Conservation (phyloP, 2,888 invertebrate genomes). For the Eupithecia subfuscata region DNA sequence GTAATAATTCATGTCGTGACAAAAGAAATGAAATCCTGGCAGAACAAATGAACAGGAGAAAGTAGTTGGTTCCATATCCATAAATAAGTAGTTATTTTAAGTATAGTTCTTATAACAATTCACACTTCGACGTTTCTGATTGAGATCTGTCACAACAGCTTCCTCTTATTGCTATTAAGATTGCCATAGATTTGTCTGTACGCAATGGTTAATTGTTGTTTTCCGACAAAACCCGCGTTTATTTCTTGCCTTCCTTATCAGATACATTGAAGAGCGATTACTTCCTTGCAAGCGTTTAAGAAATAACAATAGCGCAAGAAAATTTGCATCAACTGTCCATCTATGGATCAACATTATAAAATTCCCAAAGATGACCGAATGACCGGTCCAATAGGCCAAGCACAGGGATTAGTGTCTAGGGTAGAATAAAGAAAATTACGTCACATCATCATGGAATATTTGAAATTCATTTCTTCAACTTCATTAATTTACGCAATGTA, state of each 20-base stretch:
- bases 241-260: constrained; percentile 34
- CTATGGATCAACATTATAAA: not conserved
- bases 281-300: constrained; percentile 20
- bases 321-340: not conserved
- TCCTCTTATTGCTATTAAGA: not conserved
- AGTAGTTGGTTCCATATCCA: too few relatives aligned
- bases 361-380: too few relatives aligned
- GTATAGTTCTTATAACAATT: not conserved
- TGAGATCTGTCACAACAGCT: constrained; percentile 4
- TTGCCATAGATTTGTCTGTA: not conserved
- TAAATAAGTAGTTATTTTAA: too few relatives aligned
- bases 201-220: constrained; percentile 32
- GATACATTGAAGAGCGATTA: constrained; percentile 29
- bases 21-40: not conserved
- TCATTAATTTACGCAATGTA: too few relatives aligned
- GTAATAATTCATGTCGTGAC: not conserved
- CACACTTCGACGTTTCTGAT: not conserved
- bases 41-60: not conserved
- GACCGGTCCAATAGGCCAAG: too few relatives aligned
- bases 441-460: too few relatives aligned
- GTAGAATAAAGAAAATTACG: too few relatives aligned
- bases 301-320: constrained; percentile 5
- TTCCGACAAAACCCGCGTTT: constrained; percentile 28
- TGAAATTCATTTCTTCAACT: too few relatives aligned
- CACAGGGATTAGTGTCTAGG: too few relatives aligned